Evolutionary conservation across 2,113 vertebrate genomes (phyloP).

Genomic region (Pungitius pungitius): DNA sequence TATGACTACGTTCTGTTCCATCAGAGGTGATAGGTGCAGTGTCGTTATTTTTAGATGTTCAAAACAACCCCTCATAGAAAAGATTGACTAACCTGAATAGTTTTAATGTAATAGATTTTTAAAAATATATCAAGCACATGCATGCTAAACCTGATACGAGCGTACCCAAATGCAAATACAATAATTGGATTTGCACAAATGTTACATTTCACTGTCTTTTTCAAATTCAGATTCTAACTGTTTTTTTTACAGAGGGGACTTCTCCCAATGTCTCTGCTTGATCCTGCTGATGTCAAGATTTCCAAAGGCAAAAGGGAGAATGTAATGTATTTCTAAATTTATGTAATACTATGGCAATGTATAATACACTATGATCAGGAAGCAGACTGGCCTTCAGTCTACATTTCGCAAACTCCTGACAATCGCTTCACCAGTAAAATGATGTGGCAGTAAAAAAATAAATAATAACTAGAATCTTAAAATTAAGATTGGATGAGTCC

Average conservation of each 20-base stretch:
- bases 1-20: too few relatives aligned
- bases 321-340: constrained; percentile 62
- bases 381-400: neutral
- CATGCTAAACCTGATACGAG: too few relatives aligned
- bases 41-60: too few relatives aligned
- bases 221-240: neutral
- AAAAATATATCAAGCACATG: too few relatives aligned
- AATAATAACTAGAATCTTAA: too few relatives aligned
- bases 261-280: constrained; percentile 81
- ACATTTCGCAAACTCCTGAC: neutral
- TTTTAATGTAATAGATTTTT: too few relatives aligned
- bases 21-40: too few relatives aligned
- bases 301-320: constrained; percentile 69
- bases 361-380: neutral
- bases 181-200: too few relatives aligned
- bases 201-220: neutral
- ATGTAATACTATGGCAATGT: neutral
- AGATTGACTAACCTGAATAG: too few relatives aligned
- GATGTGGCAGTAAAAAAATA: constrained; percentile 1
- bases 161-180: too few relatives aligned
- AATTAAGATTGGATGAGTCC: too few relatives aligned
- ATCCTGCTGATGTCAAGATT: constrained; percentile 72
- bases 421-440: constrained; percentile 4
- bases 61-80: too few relatives aligned
- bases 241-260: constrained; percentile 82